Evolutionary conservation across 1,140 invertebrate species (phyloP).

Genomic region (Sitophilus oryzae): DNA sequence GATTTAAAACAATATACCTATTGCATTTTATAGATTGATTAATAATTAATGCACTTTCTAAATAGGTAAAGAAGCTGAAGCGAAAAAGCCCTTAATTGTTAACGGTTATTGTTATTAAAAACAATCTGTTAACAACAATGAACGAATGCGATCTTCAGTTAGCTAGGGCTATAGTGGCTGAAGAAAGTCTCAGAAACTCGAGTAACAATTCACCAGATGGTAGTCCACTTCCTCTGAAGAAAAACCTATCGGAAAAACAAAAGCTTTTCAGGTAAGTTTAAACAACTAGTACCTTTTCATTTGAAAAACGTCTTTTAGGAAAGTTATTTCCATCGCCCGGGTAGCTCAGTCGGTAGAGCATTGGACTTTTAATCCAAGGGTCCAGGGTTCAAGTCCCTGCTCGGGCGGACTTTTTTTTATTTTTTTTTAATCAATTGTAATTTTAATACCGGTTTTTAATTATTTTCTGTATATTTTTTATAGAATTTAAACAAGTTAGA

Average conservation of each 20-base stretch:
- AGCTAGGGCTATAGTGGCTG: conserved; percentile 3
- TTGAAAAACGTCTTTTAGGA: neutral
- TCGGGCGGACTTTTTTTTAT: conserved; percentile 51
- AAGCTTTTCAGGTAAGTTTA: conserved; percentile 2
- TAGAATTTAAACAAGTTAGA: no score
- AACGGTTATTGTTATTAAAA: no score
- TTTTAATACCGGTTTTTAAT: no score
- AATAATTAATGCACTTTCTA: neutral
- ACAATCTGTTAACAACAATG: neutral
- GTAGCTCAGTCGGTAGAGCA: conserved; percentile 73
- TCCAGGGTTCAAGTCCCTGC: conserved; percentile 73
- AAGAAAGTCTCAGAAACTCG: conserved; percentile 28
- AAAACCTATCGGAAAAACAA: conserved; percentile 28
- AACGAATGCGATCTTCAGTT: conserved; percentile 11
- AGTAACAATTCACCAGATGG: conserved; percentile 49
- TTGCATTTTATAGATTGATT: no score
- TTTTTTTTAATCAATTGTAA: no score
- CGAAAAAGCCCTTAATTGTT: no score
- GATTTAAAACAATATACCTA: no score
- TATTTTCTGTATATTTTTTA: no score
- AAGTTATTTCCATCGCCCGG: conserved; percentile 48
- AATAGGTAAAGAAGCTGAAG: neutral
- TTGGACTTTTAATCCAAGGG: conserved; percentile 73
- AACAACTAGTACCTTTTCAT: neutral
- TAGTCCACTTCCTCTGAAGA: conserved; percentile 51